These are phyloP conservation scores for Pseudomyrmex cubaensis DNA, from an alignment of 1,140 invertebrate genomes.

Conservation along the genomic window DNA sequence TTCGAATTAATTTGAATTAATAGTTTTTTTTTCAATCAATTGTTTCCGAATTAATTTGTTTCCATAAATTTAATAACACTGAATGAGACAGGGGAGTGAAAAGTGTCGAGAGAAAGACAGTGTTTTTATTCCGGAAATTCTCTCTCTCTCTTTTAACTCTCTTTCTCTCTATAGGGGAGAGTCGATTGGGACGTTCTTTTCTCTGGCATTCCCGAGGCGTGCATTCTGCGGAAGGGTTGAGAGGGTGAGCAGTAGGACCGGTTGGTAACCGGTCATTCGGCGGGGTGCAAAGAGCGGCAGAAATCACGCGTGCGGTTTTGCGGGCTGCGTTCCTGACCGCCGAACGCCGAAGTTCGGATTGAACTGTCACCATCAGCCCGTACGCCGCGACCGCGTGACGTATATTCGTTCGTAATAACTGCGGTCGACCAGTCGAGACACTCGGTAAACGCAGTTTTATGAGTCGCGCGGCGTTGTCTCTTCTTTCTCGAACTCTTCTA, in stretches of 20 bases:
- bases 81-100: not conserved
- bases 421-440: constrained; percentile 79
- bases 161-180: not conserved
- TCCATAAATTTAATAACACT: constrained; percentile 11
- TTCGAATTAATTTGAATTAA: not conserved
- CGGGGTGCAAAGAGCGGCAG: constrained; percentile 78
- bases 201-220: constrained; percentile 34
- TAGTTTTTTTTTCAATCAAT: not conserved
- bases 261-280: constrained; percentile 51
- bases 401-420: constrained; percentile 83
- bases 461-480: constrained; percentile 39
- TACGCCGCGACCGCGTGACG: constrained; percentile 76
- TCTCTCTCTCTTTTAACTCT: not conserved
- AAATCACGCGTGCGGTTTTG: constrained; percentile 84
- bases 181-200: constrained; percentile 42
- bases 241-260: constrained; percentile 29
- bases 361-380: constrained; percentile 85
- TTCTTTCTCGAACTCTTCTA: constrained; percentile 29
- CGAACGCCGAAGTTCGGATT: constrained; percentile 85
- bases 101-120: not conserved
- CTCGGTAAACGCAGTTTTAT: constrained; percentile 65
- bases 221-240: constrained; percentile 49
- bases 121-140: constrained; percentile 6
- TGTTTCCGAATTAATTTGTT: constrained; percentile 4
- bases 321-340: constrained; percentile 83